Evolutionary conservation across 2,113 vertebrate species (phyloP).

Genomic region (Mixornis gularis): DNA sequence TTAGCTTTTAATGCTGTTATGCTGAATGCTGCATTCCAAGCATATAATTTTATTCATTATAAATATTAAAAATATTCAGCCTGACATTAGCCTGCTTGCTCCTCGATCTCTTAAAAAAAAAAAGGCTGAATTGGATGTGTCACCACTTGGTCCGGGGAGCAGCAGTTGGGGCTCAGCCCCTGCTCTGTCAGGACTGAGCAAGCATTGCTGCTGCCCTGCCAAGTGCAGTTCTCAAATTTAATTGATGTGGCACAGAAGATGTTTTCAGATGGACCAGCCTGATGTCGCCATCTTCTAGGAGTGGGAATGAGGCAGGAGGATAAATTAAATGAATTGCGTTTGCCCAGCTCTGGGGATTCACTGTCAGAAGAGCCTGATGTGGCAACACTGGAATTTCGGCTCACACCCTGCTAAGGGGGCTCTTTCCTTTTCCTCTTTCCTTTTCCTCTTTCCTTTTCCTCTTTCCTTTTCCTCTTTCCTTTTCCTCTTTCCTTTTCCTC

Average conservation of each 20-base stretch:
- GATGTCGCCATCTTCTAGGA: neutral
- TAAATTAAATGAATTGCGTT: neutral
- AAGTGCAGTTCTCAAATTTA: neutral
- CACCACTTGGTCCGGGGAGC: neutral
- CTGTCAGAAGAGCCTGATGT: accelerated
- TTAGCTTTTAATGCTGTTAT: slow-evolving; percentile 57
- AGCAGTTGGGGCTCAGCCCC: neutral
- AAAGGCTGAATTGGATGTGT: neutral
- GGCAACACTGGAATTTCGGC: neutral
- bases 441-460: too few relatives aligned
- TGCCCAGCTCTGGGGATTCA: accelerated
- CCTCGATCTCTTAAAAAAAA: neutral
- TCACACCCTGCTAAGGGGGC: neutral
- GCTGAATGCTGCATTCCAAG: slow-evolving; percentile 54
- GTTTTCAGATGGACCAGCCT: neutral
- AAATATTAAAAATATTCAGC: slow-evolving; percentile 61
- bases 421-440: neutral
- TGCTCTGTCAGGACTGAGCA: neutral
- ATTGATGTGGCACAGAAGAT: neutral
- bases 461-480: too few relatives aligned
- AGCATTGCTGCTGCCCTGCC: neutral
- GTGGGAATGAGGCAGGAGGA: neutral
- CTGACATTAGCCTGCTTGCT: slow-evolving; percentile 32
- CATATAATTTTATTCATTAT: slow-evolving; percentile 72
- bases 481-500: too few relatives aligned